Percentiles rank a stretch among this genome's conserved stretches.
phyloP scores from a whole-genome alignment of 2,888 invertebrate genomes.

The Athalia cordata region DNA sequence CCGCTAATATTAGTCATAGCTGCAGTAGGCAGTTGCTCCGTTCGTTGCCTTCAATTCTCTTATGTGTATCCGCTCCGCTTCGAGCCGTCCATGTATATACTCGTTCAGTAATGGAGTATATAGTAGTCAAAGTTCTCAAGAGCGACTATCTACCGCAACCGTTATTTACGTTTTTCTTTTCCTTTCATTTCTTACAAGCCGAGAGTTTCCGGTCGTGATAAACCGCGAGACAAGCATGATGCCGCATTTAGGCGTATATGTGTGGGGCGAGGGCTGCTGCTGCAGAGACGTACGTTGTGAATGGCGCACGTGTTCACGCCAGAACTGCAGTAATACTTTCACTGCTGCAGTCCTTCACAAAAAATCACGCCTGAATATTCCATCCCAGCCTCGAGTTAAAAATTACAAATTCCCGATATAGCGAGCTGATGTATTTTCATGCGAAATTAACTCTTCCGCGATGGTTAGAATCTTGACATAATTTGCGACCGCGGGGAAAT shows the following conservation, averaged over 20 bases:
- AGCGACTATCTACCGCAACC: slow-evolving; percentile 26
- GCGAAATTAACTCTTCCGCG: too few relatives aligned
- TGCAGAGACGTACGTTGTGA: background rate
- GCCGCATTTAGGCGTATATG: slow-evolving; percentile 21
- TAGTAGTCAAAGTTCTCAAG: slow-evolving; percentile 23
- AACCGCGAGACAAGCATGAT: slow-evolving; percentile 10
- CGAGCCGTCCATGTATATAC: background rate
- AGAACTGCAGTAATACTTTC: slow-evolving; percentile 10
- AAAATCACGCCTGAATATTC: slow-evolving; percentile 21
- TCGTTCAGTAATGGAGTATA: background rate
- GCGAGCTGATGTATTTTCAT: too few relatives aligned
- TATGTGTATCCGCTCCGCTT: background rate
- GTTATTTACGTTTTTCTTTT: background rate
- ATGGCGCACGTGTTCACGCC: slow-evolving; percentile 37
- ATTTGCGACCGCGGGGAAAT: too few relatives aligned
- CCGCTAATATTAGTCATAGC: slow-evolving; percentile 29
- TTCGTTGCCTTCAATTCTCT: slow-evolving; percentile 22
- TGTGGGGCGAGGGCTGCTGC: background rate
- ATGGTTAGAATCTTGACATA: too few relatives aligned
- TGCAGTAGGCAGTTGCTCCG: background rate
- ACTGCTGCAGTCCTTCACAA: background rate
- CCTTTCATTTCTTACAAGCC: slow-evolving; percentile 29
- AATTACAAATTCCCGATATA: too few relatives aligned
- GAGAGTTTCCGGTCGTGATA: slow-evolving; percentile 38
- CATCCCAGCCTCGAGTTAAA: background rate